Base-by-base conservation (phyloP, 2,113 vertebrate species). In the Anhinga anhinga region DNA sequence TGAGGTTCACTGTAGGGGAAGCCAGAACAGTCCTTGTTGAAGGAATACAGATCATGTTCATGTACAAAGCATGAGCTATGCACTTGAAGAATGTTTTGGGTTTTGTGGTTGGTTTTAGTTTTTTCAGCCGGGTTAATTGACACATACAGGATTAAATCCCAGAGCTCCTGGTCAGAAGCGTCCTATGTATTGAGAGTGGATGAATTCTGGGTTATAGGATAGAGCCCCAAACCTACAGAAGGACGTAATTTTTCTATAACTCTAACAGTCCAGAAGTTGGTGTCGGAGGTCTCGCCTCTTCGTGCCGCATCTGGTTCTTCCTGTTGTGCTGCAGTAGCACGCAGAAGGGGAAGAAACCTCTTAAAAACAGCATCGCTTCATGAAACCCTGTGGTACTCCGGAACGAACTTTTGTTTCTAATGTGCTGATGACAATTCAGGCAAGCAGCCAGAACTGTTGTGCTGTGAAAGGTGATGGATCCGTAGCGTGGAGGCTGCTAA, bases 151-250 rank as follows among this genome's bases (percentile, higher is more conserved):
- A 58, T 49, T 82, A 80, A 76, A 72, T 14, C 15, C 66, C 15
- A 15, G 7, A 11, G 13, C 13, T 80, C 42, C 58, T 29, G 13
- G 42, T 90, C 34, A 86, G 30, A 77, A 73, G 8, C 47, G 9
- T 29, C 7, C 30, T 19, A 5, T 1, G 0, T 22, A 10, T 26
- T 14, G 11, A 29, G 25, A 29, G 22, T 2, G 15, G 17, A 58
- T 30, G 32, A 76, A 29, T 55, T 92, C 29, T 59, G 21, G 13
- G 9, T 47, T 88, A 9, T 13, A 15, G 34, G 23, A 34, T 15
- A 45, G 36, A 74, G 14, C 71, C 12, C 25, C 15, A 29, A 50
- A 20, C 18, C 20, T 30, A 52, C 12, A 38, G 29, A 77, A 74
- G 8, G 17, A 42, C 50, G n/a, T 25, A 21, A 47, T 47, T 63